Evolutionary conservation across 2,113 vertebrate species (phyloP), one percentile per base, ranked within the genome.

Genomic region (Hippocampus abdominalis): DNA sequence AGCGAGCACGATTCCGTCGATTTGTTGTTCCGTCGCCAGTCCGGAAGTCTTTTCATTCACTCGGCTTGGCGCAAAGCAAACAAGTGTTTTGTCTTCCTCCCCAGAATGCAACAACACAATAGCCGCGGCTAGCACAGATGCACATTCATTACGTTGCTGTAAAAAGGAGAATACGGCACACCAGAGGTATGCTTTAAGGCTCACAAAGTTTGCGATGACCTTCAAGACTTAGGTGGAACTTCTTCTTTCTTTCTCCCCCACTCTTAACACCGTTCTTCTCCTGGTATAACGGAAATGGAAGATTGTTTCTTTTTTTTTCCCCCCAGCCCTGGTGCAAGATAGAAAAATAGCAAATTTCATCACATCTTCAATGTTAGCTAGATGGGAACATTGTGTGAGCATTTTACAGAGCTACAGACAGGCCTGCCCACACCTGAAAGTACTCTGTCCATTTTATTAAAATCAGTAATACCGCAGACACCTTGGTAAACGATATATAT

Each of bases 321-420:
- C 32, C 27, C n/a, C 8, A 25, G 40, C 5, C 32, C 44, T 44
- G 12, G 39, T 42, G 39, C 4, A 40, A 11, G 9, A 36, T 23
- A 54, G 21, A n/a, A n/a, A n/a, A 25, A 25, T 23, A 13, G 21
- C 23, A 27, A 59, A 89, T 87, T 87, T 91, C 90, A 88, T 91
- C 84, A 44, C 83, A 56, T 81, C 83, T 76, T 86, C 72, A 87
- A 85, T 81, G 64, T 75, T 70, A 77, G 81, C 86, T 76, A 80
- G 84, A 86, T 86, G 73, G 70, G 70, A 61, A 44, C 62, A 46
- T 44, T 64, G 62, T 18, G 39, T 46, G 56, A 59, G 80, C 70
- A 64, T 23, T 69, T 60, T 61, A 78, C 64, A 80, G 81, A 84
- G 76, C 80, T 75, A 84, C 80, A 74, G 80, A 86, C 74, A 74